Conservation (phyloP, 2,797 vertebrate genomes). For the Cygnus olor region DNA sequence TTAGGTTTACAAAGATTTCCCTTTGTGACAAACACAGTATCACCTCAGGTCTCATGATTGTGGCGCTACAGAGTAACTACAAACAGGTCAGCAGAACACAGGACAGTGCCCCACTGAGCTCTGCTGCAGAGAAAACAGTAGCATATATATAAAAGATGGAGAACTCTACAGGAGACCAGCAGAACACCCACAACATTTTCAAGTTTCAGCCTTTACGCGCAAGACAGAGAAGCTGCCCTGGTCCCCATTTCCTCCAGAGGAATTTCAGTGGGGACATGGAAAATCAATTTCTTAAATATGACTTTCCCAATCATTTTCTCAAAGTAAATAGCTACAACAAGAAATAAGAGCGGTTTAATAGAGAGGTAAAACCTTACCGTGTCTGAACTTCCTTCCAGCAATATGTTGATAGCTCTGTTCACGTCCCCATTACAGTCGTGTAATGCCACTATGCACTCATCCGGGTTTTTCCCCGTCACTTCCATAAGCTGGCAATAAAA, state of each 20-base stretch:
- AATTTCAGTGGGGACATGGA: neutral
- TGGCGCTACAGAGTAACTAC: neutral
- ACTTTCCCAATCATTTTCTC: neutral
- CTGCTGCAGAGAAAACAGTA: neutral
- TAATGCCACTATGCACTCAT: conserved; percentile 95
- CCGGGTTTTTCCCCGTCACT: conserved; percentile 96
- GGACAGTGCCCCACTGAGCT: neutral
- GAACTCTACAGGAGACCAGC: neutral
- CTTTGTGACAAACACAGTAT: neutral
- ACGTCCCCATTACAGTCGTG: conserved; percentile 97
- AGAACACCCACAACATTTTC: neutral
- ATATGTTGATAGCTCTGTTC: conserved; percentile 95
- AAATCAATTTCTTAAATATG: neutral
- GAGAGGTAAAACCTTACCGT: conserved; percentile 81
- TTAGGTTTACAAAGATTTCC: neutral
- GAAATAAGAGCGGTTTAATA: neutral
- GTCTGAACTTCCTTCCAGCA: conserved; percentile 95
- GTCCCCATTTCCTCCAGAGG: neutral
- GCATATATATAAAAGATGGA: neutral
- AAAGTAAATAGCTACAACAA: neutral
- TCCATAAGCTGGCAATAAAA: conserved; percentile 89
- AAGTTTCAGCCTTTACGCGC: neutral
- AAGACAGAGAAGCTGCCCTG: neutral
- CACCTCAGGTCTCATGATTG: neutral
- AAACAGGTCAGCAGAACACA: neutral